Evolutionary conservation across 2,797 vertebrate species (phyloP).

Genomic region (Columba guinea): DNA sequence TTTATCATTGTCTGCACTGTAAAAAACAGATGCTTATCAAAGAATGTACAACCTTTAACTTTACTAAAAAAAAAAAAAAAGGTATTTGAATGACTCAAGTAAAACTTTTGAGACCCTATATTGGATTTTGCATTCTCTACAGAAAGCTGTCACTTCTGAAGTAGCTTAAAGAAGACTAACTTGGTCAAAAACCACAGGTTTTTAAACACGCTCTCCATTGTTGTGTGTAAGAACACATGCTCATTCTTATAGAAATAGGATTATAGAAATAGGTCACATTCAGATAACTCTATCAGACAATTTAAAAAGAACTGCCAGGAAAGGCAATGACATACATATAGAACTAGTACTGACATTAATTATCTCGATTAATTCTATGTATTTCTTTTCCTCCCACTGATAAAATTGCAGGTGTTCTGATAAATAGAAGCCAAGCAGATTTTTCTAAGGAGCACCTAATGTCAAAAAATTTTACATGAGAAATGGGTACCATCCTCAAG

Average conservation of each 20-base stretch:
- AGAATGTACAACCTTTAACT: background rate
- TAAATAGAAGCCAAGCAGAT: background rate
- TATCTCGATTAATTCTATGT: background rate
- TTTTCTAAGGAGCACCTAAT: background rate
- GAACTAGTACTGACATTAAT: background rate
- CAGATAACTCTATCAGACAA: background rate
- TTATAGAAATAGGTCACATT: background rate
- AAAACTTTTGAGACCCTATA: background rate
- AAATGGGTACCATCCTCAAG: background rate
- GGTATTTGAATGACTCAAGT: background rate
- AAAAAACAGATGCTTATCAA: slow-evolving; percentile 31
- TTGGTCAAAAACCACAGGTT: background rate
- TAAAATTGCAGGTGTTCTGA: background rate
- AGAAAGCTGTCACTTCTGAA: background rate
- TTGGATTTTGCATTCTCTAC: background rate
- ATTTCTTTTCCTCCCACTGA: background rate
- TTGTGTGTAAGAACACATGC: background rate
- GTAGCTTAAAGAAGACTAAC: background rate
- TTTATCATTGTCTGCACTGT: slow-evolving; percentile 27
- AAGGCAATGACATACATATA: background rate
- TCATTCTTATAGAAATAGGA: background rate
- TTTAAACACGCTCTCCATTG: background rate
- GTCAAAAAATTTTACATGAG: background rate
- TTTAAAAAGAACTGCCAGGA: background rate
- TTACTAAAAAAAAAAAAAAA: background rate